Base-by-base conservation (phyloP, 2,888 invertebrate genomes). In the Tenthredo distinguenda region DNA sequence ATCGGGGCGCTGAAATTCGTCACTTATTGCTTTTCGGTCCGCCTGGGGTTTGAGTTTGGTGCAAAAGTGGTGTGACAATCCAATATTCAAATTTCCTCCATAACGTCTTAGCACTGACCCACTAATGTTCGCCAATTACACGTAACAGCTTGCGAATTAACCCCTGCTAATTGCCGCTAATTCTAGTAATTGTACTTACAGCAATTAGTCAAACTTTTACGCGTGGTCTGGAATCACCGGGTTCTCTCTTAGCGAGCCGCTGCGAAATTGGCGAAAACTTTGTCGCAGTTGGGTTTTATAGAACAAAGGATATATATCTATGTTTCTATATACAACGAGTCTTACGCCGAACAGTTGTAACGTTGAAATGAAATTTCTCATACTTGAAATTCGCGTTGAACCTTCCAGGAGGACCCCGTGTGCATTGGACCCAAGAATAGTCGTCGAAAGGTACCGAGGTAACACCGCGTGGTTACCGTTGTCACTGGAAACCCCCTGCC, bases 141-240 rank as follows among this genome's bases (percentile, higher is more conserved):
- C 89, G 87, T 90, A 90, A 89, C 91, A 89, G 89, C 88, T 85
- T 86, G 91, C 90, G 89, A 92, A 92, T 92, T 92, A 92, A 92
- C 91, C 92, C 87, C 88, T 88, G 86, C 88, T 91, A 92, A 92
- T 92, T 91, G 90, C 89, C 87, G 88, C 90, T 90, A 92, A 92
- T 93, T 91, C 89, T 87, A 84, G 89, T 92, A 91, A 92, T 92
- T 90, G 90, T 89, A 88, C 88, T 89, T 88, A 86, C 86, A 86
- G 87, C 91, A 89, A 92, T 92, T 91, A 91, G 89, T 90, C 89
- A 89, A 91, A 92, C 90, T 91, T 92, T 92, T 91, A 87, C 89
- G 89, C 88, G 88, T 86, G 86, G 87, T 89, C 86, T 62, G 85
- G 68, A 84, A 77, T 86, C 79, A 81, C 82, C 65, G 86, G 65